A percentile compares a stretch with the other conserved stretches of the same genome.
These are phyloP conservation scores for Euzetes globulus DNA, from an alignment of 2,888 invertebrate genomes.

Conservation along the genomic window DNA sequence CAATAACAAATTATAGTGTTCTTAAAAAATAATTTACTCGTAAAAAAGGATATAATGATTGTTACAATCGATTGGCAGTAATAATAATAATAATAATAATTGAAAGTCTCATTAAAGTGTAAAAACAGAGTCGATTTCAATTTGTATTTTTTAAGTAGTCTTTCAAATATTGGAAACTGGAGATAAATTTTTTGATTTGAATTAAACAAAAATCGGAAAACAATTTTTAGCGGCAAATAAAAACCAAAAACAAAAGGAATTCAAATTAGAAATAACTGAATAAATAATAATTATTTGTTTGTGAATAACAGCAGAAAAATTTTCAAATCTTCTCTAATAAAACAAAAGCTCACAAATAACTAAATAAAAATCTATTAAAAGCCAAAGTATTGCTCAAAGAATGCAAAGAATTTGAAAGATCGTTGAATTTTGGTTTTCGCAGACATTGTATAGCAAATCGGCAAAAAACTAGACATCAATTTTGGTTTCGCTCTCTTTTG, in stretches of 20 bases:
- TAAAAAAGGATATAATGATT: too few relatives aligned
- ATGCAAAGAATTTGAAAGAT: background rate
- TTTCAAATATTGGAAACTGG: background rate
- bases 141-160: slow-evolving; percentile 4
- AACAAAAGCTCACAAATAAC: background rate
- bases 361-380: background rate
- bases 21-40: too few relatives aligned
- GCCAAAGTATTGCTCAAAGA: slow-evolving; percentile 6
- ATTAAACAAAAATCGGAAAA: background rate
- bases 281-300: background rate
- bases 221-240: background rate
- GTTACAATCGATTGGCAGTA: slow-evolving; percentile 5
- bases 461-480: slow-evolving; percentile 16
- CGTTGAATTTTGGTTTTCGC: background rate
- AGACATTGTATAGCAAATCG: background rate
- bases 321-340: background rate
- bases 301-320: background rate
- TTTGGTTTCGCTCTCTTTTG: slow-evolving; percentile 10
- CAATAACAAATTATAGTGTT: too few relatives aligned
- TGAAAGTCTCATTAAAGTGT: background rate
- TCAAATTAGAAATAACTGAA: background rate
- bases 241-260: background rate
- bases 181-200: background rate
- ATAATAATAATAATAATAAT: background rate
- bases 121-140: background rate